A percentile compares a stretch with the other conserved stretches of the same genome.
These are phyloP conservation scores for Cryptocheilus praepositus DNA, from an alignment of 2,888 invertebrate species.

Conservation along the genomic window DNA sequence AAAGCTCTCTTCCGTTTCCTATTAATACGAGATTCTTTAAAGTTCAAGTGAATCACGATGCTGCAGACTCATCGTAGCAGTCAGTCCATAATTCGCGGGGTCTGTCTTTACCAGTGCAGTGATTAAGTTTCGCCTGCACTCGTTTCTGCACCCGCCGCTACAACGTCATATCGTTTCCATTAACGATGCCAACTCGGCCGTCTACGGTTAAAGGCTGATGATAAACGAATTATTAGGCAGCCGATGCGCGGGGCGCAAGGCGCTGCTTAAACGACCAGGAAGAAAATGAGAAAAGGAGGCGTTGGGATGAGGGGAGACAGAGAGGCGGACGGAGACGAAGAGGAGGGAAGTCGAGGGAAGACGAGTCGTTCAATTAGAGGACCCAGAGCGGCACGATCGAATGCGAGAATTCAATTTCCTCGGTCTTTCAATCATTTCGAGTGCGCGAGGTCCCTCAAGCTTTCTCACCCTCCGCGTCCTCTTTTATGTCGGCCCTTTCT, in stretches of 20 bases:
- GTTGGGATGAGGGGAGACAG: neutral
- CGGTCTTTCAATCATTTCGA: slow-evolving; percentile 66
- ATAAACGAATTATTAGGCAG: slow-evolving; percentile 49
- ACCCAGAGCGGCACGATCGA: slow-evolving; percentile 52
- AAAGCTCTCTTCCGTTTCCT: too few relatives aligned
- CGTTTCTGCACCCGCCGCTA: slow-evolving; percentile 4
- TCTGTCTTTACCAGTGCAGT: neutral
- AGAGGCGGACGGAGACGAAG: slow-evolving; percentile 2
- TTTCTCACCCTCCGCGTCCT: slow-evolving; percentile 14
- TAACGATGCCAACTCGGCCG: slow-evolving; percentile 29
- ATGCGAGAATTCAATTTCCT: slow-evolving; percentile 66
- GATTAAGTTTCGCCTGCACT: slow-evolving; percentile 23
- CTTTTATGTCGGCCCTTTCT: slow-evolving; percentile 21
- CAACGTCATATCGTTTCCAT: slow-evolving; percentile 26
- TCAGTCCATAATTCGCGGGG: too few relatives aligned
- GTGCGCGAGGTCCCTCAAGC: slow-evolving; percentile 44
- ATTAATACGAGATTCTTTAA: too few relatives aligned
- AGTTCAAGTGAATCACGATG: too few relatives aligned
- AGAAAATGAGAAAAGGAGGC: slow-evolving; percentile 36
- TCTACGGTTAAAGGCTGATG: slow-evolving; percentile 39
- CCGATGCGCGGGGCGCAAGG: slow-evolving; percentile 16
- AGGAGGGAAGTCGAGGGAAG: slow-evolving; percentile 37
- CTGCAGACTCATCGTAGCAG: too few relatives aligned
- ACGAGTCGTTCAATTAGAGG: slow-evolving; percentile 65
- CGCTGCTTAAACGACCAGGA: slow-evolving; percentile 42